Evolutionary conservation across 2,888 invertebrate genomes (phyloP).

Genomic region (Helicoverpa assulta): DNA sequence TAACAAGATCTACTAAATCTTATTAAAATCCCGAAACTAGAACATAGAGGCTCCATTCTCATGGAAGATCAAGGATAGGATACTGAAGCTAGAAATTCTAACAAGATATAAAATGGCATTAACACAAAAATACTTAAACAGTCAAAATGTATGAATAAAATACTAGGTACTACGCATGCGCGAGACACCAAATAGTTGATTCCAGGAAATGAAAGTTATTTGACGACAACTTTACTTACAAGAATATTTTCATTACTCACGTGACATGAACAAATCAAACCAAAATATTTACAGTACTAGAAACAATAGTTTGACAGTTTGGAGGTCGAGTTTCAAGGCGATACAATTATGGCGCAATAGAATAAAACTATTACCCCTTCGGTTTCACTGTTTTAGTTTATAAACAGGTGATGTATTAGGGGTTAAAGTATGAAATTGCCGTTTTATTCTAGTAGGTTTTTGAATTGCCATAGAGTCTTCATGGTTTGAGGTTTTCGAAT

Average conservation of each 20-base stretch:
- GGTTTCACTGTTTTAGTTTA: constrained; percentile 24
- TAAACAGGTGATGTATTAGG: constrained; percentile 13
- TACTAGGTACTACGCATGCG: no score
- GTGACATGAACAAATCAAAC: constrained; percentile 27
- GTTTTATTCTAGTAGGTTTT: no score
- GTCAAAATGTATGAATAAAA: no score
- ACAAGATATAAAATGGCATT: background rate
- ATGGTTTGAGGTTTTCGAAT: no score
- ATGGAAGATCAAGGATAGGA: background rate
- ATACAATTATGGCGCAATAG: constrained; percentile 35
- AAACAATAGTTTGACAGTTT: constrained; percentile 46
- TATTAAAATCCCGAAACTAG: background rate
- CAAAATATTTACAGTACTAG: constrained; percentile 37
- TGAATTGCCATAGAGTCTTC: no score
- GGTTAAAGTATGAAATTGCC: no score
- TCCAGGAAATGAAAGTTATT: no score
- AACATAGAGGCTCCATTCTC: background rate
- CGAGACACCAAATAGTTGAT: no score
- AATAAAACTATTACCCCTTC: constrained; percentile 21
- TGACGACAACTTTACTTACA: background rate
- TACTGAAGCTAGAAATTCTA: background rate
- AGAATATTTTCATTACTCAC: background rate
- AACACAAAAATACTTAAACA: background rate
- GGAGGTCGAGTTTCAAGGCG: constrained; percentile 54
- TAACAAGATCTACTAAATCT: background rate